Evolutionary conservation across 2,888 invertebrate genomes (phyloP), one percentile per base, ranked within the genome.

Genomic region (Automeris io): DNA sequence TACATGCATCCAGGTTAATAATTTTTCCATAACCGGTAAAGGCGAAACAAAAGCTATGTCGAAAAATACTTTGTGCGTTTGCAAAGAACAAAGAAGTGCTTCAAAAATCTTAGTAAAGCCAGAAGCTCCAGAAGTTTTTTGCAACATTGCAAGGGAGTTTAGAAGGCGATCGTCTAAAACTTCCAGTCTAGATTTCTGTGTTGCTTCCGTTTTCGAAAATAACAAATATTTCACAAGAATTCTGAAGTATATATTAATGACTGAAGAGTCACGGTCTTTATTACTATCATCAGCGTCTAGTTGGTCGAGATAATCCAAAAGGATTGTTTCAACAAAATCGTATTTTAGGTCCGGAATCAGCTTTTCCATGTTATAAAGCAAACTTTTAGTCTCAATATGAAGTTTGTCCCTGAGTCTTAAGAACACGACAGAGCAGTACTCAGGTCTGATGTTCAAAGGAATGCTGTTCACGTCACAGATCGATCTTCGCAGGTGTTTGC

Each of bases 1-100:
- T 16, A 29, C 12, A 7, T 11, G 39, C 39, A 39, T 39, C 39
- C 39, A 39, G n/a, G 16, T 9, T 1, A 34, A 18, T 5, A 39
- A 16, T 8, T 13, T 29, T 34, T 26, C 18, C 5, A 34, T 21
- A n/a, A 39, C 16, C 8, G 16, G 6, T 7, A 34, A 16, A 3
- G 39, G 39, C 2, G 39, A 34, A 5, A 26, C 12, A 3, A 16
- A 18, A 26, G 11, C 22, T 2, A 5, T 8, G 18, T 39, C 29
- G 11, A 39, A 26, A 11, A 34, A 26, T 3, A 26, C 18, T 22
- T 22, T 34, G 8, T 39, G 25, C 9, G 16, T 26, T 6, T 34
- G 26, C 8, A 39, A 19, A 9, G 34, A 8, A 3, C 1, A 8
- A 4, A 29, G 9, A 11, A 39, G 16, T 0, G 21, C 29, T 1